Conservation (phyloP, 2,888 invertebrate genomes). For the Anthrax anthrax region DNA sequence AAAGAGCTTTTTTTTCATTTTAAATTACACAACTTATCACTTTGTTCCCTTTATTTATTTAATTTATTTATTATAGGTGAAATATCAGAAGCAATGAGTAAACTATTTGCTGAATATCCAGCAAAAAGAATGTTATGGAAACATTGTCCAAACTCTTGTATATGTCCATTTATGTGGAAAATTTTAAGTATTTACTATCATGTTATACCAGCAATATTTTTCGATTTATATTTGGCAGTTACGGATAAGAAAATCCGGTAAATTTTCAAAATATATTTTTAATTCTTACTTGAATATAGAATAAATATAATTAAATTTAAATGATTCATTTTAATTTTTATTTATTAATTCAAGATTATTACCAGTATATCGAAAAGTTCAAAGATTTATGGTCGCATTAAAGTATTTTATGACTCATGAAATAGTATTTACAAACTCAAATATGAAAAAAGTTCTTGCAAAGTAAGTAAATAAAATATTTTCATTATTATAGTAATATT, state of each 20-base stretch:
- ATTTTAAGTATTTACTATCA: conserved; percentile 16
- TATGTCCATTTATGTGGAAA: conserved; percentile 10
- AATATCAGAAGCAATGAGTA: conserved; percentile 4
- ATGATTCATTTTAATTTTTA: neutral
- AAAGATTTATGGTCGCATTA: conserved; percentile 12
- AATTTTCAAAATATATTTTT: too few relatives aligned
- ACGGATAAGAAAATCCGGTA: conserved; percentile 6
- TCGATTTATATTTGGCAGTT: conserved; percentile 11
- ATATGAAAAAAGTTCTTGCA: conserved; percentile 14
- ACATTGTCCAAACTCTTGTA: conserved; percentile 11
- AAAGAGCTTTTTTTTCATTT: too few relatives aligned
- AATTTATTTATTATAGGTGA: conserved; percentile 9
- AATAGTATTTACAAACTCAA: conserved; percentile 14
- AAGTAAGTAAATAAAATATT: conserved; percentile 4
- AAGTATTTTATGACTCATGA: conserved; percentile 14
- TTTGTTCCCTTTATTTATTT: too few relatives aligned
- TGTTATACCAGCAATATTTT: conserved; percentile 14
- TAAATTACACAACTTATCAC: too few relatives aligned
- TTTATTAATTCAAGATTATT: conserved; percentile 12
- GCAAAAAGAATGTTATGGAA: conserved; percentile 12
- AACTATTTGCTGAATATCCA: conserved; percentile 7
- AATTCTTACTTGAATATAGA: too few relatives aligned
- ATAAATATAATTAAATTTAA: too few relatives aligned
- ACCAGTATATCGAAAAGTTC: conserved; percentile 15
- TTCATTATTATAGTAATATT: too few relatives aligned